phyloP scores from a whole-genome alignment of 2,888 invertebrate genomes.

The Atrina japonica region DNA sequence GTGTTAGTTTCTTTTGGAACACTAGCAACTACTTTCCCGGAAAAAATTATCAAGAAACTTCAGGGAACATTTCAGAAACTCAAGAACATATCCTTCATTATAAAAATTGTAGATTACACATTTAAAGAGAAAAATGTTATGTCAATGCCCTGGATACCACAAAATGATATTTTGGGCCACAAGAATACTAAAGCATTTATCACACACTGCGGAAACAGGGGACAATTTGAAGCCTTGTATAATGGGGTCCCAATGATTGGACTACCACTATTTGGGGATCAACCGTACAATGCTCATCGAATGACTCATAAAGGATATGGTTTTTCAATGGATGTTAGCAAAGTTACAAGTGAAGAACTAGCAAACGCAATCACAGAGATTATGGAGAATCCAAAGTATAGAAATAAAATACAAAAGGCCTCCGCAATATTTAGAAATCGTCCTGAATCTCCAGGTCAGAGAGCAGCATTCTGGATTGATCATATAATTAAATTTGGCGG shows the following conservation, averaged over 20 bases:
- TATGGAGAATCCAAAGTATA: conserved; percentile 43
- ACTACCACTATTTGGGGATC: conserved; percentile 53
- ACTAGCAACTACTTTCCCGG: conserved; percentile 31
- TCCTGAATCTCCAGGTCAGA: conserved; percentile 47
- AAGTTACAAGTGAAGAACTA: not conserved
- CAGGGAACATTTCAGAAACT: conserved; percentile 38
- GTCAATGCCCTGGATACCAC: conserved; percentile 47
- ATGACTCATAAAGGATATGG: conserved; percentile 30
- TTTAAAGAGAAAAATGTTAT: conserved; percentile 8
- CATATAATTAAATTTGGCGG: conserved; percentile 66
- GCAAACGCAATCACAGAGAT: conserved; percentile 40
- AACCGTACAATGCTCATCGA: conserved; percentile 49
- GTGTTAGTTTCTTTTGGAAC: conserved; percentile 51
- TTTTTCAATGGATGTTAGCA: conserved; percentile 4
- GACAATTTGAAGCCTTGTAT: conserved; percentile 58
- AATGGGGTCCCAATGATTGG: conserved; percentile 57
- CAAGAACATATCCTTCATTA: conserved; percentile 11
- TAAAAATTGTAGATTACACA: conserved; percentile 4
- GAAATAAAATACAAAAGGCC: conserved; percentile 42
- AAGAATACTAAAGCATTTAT: conserved; percentile 49
- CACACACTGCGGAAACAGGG: conserved; percentile 55
- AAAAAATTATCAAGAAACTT: conserved; percentile 33
- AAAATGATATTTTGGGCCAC: conserved; percentile 53
- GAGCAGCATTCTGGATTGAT: conserved; percentile 66
- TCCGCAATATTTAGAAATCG: conserved; percentile 48